phyloP scores from a whole-genome alignment of 1,140 invertebrate species.

The Scaptomyza graminum region DNA sequence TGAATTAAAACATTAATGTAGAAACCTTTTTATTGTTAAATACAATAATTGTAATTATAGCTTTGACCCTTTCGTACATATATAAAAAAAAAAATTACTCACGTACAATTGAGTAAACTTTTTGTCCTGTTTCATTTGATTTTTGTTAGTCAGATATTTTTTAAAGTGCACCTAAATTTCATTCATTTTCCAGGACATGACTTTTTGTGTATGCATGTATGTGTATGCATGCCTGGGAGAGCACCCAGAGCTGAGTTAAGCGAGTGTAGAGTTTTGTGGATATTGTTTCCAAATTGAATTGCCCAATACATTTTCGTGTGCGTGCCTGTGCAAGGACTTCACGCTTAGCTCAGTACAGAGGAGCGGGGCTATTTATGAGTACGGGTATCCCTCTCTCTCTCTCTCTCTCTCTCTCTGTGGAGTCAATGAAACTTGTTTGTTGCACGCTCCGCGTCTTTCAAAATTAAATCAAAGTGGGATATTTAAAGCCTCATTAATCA shows the following conservation, averaged over 20 bases:
- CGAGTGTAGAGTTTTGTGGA: conserved; percentile 64
- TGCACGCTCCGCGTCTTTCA: conserved; percentile 68
- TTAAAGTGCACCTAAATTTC: conserved; percentile 40
- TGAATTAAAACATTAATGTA: too few relatives aligned
- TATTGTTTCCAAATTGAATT: conserved; percentile 54
- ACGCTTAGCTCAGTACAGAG: conserved; percentile 14
- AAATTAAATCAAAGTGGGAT: conserved; percentile 83
- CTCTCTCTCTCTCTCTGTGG: conserved; percentile 28
- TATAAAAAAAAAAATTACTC: too few relatives aligned
- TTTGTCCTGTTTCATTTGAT: too few relatives aligned
- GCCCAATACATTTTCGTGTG: conserved; percentile 48
- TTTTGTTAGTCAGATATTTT: conserved; percentile 13
- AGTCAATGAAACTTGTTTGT: conserved; percentile 83
- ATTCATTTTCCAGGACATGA: conserved; percentile 63
- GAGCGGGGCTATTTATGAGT: conserved; percentile 57
- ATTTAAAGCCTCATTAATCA: conserved; percentile 83
- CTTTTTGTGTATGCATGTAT: background rate
- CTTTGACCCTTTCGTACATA: too few relatives aligned
- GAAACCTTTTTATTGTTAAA: too few relatives aligned
- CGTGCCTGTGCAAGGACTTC: conserved; percentile 40
- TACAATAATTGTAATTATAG: too few relatives aligned
- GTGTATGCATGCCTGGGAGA: conserved; percentile 35
- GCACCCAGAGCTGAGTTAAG: conserved; percentile 23
- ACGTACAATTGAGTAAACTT: too few relatives aligned
- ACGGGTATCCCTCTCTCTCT: conserved; percentile 23